Base-by-base conservation (phyloP, 2,888 invertebrate genomes). In the Brachylomia viminalis region DNA sequence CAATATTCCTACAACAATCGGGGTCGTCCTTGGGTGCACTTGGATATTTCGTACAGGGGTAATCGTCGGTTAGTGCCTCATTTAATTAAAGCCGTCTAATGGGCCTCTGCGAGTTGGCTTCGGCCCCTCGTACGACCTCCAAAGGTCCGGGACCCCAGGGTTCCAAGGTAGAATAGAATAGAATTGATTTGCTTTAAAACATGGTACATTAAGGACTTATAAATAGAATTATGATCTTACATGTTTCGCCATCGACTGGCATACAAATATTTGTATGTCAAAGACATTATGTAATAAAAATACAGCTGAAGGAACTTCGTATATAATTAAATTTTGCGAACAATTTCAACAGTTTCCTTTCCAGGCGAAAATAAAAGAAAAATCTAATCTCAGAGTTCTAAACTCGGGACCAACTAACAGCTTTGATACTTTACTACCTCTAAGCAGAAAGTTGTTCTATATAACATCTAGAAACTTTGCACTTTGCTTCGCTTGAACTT, bases 401-500 rank as follows among this genome's bases (percentile, higher is more conserved):
- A 73, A 58, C 62, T 42, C 47, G 42, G 13, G 13, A 15, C 8
- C 13, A n/a, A 20, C 42, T 17, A 8, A 45, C 83, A 45, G 65
- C 0, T 30, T 45, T 68, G 30, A 17, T 59, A 72, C 83, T 64
- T 71, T 54, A 67, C 23, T 13, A 1, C 58, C 4, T n/a, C 52
- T n/a, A 13, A 45, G 13, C 20, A 58, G 49, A 27, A 78, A 80
- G 30, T 77, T 69, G 47, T 64, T 69, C 33, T 54, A 0, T 1
- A 54, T 0, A 71, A 64, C 54, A 52, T 10, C 67, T 42, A 59
- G 45, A 45, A 80, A 83, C 79, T 80, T 83, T 54, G 56, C 72
- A 49, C 79, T 83, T 71, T 65, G 69, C 30, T 5, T n/a, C 15
- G 30, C 15, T 20, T 2, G 0, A 80, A 80, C 65, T 80, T 80